These are phyloP conservation scores for Muscina levida DNA, from an alignment of 2,888 invertebrate species.

Conservation along the genomic window DNA sequence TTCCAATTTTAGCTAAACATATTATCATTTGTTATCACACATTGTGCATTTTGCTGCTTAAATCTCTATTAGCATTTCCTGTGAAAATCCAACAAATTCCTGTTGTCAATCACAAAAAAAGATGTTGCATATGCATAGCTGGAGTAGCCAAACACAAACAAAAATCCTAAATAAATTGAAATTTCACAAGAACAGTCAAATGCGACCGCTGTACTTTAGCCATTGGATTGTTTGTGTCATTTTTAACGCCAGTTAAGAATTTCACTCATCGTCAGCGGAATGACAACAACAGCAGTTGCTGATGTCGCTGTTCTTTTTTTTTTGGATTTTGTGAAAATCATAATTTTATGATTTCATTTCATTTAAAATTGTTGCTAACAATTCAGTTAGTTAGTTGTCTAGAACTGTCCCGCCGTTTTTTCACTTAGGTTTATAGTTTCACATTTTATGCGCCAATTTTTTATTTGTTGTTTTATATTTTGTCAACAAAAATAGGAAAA, in stretches of 20 bases:
- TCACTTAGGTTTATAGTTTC: neutral
- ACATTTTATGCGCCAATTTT: too few species aligned
- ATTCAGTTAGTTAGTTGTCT: conserved; percentile 9
- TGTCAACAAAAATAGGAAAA: too few species aligned
- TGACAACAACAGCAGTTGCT: neutral
- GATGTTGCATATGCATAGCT: too few species aligned
- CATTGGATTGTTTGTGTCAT: conserved; percentile 1
- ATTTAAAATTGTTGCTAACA: neutral
- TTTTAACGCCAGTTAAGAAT: conserved; percentile 13
- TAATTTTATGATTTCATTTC: conserved; percentile 41
- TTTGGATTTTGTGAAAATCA: neutral
- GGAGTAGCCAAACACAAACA: too few species aligned
- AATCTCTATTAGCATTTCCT: too few species aligned
- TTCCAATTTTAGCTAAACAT: too few species aligned
- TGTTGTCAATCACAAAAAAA: too few species aligned
- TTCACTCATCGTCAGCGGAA: neutral
- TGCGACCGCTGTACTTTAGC: neutral
- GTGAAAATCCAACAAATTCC: too few species aligned
- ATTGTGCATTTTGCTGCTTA: too few species aligned
- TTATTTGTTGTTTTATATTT: too few species aligned
- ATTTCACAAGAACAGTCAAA: neutral
- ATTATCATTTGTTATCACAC: too few species aligned
- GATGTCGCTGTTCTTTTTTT: conserved; percentile 17
- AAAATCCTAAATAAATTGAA: neutral
- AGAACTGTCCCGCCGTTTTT: conserved; percentile 19